Conservation (phyloP, 2,888 invertebrate species). For the Diaphora mendica region DNA sequence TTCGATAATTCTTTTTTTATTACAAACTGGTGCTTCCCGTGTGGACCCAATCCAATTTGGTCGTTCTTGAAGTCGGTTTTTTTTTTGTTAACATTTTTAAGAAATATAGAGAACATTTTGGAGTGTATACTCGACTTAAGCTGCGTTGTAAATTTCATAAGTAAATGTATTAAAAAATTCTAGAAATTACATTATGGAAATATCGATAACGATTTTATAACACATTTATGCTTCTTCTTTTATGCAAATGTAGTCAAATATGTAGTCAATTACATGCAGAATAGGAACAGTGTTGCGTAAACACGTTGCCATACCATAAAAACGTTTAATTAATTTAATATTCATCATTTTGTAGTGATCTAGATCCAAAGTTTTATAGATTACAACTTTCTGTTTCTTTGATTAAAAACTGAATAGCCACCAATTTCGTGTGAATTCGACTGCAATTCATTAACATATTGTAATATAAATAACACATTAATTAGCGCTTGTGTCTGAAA, state of each 20-base stretch:
- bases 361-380: conserved; percentile 3
- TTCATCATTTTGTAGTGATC: conserved; percentile 6
- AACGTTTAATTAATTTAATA: conserved; percentile 7
- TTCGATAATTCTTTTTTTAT: no score
- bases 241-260: conserved; percentile 15
- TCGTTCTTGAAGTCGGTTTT: no score
- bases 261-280: conserved; percentile 7
- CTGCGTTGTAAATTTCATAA: neutral
- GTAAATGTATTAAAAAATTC: neutral
- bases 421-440: neutral
- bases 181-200: neutral
- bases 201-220: conserved; percentile 4
- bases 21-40: no score
- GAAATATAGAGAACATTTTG: neutral
- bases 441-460: neutral
- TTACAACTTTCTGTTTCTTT: conserved; percentile 1
- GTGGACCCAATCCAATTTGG: no score
- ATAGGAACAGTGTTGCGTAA: conserved; percentile 17
- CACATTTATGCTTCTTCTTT: neutral
- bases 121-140: neutral
- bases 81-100: no score
- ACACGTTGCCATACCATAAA: conserved; percentile 2
- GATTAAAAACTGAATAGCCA: neutral
- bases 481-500: neutral
- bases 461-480: neutral